Conservation (phyloP, 2,797 vertebrate species). For the Sebastes cheni region DNA sequence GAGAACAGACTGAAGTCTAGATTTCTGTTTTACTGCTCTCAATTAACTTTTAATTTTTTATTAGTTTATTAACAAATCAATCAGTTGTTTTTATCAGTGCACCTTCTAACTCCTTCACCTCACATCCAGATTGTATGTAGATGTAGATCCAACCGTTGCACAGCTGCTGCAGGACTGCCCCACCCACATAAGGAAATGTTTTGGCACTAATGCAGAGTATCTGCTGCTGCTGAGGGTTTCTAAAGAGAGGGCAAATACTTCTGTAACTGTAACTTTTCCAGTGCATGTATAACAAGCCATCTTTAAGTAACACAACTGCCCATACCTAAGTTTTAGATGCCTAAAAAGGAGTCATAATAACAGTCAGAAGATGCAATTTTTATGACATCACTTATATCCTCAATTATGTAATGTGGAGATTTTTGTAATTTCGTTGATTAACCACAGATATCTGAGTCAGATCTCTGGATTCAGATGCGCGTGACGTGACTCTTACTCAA, state of each 20-base stretch:
- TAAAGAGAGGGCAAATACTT: not conserved
- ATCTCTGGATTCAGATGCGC: not conserved
- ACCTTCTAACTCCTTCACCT: not conserved
- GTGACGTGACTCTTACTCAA: not conserved
- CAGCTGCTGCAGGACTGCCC: constrained; percentile 22
- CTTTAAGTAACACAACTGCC: too few relatives aligned
- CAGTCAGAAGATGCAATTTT: not conserved
- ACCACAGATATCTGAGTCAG: not conserved
- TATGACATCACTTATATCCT: not conserved
- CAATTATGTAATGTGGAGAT: not conserved
- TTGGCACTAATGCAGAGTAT: constrained; percentile 17
- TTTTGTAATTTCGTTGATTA: not conserved
- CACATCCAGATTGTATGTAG: not conserved
- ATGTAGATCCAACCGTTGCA: not conserved
- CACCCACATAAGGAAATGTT: constrained; percentile 57
- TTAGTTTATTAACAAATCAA: not conserved
- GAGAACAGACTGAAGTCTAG: not conserved
- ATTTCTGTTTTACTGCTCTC: not conserved
- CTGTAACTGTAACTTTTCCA: not conserved
- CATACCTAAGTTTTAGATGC: not conserved
- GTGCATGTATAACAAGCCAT: not conserved
- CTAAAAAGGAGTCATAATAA: not conserved
- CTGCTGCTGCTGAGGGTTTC: constrained; percentile 3
- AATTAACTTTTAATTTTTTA: not conserved
- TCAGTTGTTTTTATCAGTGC: not conserved